Evolutionary conservation across 2,113 vertebrate genomes (phyloP).

Genomic region (Hirundichthys speculiger): DNA sequence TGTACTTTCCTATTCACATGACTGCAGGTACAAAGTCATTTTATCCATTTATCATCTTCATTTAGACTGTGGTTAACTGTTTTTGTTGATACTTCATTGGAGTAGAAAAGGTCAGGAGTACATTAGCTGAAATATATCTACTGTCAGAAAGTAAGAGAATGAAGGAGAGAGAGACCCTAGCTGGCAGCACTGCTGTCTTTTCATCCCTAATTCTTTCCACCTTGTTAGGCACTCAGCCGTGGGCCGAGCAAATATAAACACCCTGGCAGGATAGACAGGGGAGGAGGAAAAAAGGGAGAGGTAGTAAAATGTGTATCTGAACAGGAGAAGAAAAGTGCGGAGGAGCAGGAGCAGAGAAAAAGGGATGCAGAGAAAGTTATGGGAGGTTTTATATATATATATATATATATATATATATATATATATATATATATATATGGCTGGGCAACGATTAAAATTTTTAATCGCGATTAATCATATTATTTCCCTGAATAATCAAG

Average conservation of each 20-base stretch:
- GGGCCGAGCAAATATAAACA: conserved; percentile 76
- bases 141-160: conserved; percentile 65
- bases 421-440: too few species aligned
- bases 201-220: conserved; percentile 80
- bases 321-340: conserved; percentile 10
- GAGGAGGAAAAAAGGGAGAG: conserved; percentile 34
- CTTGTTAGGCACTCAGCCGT: conserved; percentile 78
- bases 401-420: too few species aligned
- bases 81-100: conserved; percentile 57
- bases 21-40: too few species aligned
- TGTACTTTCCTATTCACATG: too few species aligned
- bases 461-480: too few species aligned
- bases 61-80: conserved; percentile 29
- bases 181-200: conserved; percentile 77
- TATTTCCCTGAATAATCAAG: too few species aligned
- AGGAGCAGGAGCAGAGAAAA: neutral
- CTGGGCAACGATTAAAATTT: too few species aligned
- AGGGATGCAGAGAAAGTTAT: conserved; percentile 34
- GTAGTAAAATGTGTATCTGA: conserved; percentile 24
- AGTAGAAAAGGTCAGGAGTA: conserved; percentile 68
- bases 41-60: neutral
- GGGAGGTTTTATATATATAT: neutral
- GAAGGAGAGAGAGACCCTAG: conserved; percentile 56
- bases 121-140: conserved; percentile 79
- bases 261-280: conserved; percentile 68